Evolutionary conservation across 2,888 invertebrate species (phyloP).

Genomic region (Dicyrtoma fusca): DNA sequence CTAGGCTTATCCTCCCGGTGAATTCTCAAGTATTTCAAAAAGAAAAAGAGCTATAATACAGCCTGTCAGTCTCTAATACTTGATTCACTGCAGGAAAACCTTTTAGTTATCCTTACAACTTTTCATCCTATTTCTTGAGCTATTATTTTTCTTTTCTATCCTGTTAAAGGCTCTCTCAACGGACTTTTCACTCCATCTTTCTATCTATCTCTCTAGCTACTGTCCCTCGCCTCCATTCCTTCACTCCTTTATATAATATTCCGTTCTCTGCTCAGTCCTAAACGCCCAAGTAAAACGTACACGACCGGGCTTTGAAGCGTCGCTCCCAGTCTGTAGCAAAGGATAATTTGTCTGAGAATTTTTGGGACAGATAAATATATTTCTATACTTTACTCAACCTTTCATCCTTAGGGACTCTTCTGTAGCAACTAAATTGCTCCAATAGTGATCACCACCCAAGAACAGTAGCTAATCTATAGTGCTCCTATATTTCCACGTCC

Average conservation of each 20-base stretch:
- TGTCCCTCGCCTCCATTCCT: background rate
- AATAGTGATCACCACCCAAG: slow-evolving; percentile 25
- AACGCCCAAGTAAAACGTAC: background rate
- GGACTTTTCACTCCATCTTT: slow-evolving; percentile 11
- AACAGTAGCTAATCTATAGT: slow-evolving; percentile 23
- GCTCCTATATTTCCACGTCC: slow-evolving; percentile 16
- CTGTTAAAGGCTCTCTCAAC: background rate
- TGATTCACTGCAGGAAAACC: background rate
- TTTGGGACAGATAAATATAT: slow-evolving; percentile 44
- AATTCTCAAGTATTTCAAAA: no score
- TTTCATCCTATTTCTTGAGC: slow-evolving; percentile 18
- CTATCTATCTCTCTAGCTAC: slow-evolving; percentile 14
- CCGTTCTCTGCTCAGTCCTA: background rate
- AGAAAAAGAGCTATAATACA: no score
- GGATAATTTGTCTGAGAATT: slow-evolving; percentile 23
- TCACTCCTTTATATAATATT: slow-evolving; percentile 2
- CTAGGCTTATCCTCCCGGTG: no score
- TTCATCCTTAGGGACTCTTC: slow-evolving; percentile 32
- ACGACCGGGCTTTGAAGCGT: background rate
- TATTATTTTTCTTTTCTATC: no score
- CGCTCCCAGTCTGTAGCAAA: background rate
- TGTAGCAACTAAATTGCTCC: slow-evolving; percentile 28
- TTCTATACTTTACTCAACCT: slow-evolving; percentile 43
- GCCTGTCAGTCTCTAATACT: slow-evolving; percentile 7
- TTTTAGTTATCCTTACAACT: slow-evolving; percentile 21